Conservation (phyloP, 1,140 invertebrate species). For the Temnothorax longispinosus region DNA sequence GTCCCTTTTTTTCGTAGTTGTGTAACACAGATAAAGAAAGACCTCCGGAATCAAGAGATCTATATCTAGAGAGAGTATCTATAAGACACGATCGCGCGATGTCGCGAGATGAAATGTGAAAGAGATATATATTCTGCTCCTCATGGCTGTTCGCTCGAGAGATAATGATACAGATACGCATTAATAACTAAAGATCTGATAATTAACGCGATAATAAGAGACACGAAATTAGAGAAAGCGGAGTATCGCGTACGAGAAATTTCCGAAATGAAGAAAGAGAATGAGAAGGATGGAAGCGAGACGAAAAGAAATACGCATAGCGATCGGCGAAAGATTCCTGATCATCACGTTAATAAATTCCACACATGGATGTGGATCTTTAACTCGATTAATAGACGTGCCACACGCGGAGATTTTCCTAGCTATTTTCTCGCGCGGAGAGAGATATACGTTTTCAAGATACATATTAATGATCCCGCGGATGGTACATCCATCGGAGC, state of each 20-base stretch:
- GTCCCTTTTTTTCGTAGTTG: constrained; percentile 13
- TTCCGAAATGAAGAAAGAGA: background rate
- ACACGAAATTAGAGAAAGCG: constrained; percentile 42
- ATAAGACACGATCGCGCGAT: constrained; percentile 36
- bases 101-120: constrained; percentile 28
- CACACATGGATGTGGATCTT: constrained; percentile 54
- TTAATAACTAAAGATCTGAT: background rate
- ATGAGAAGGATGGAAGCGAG: background rate
- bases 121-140: background rate
- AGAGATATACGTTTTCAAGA: background rate
- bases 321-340: background rate
- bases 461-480: constrained; percentile 73
- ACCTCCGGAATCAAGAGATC: constrained; percentile 48
- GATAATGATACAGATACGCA: background rate
- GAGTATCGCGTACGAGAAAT: background rate
- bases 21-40: background rate
- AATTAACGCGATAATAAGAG: constrained; percentile 36
- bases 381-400: constrained; percentile 51
- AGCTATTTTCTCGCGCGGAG: constrained; percentile 29
- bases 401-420: constrained; percentile 37
- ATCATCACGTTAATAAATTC: constrained; percentile 56
- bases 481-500: constrained; percentile 48
- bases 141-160: background rate
- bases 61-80: constrained; percentile 8
- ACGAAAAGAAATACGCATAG: background rate